Percentiles rank a stretch among this genome's conserved stretches.
These are phyloP conservation scores for Halictus rubicundus DNA, from an alignment of 1,140 invertebrate species.

Conservation along the genomic window DNA sequence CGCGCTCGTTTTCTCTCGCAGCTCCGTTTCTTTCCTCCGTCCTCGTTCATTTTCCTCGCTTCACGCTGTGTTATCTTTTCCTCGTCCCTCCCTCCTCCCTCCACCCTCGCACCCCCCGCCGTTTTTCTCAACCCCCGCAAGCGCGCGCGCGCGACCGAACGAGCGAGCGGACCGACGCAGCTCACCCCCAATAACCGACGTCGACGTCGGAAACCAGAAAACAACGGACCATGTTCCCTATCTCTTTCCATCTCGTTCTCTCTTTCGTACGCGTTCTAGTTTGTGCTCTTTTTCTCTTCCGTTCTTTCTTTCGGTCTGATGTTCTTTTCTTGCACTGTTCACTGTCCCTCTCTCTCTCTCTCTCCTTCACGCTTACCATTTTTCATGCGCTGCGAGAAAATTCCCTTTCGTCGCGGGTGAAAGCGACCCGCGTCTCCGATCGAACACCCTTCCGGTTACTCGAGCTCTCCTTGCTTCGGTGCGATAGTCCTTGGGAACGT, in stretches of 20 bases:
- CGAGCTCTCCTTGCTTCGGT: background rate
- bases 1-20: constrained; percentile 25
- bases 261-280: background rate
- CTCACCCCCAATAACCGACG: constrained; percentile 66
- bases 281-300: background rate
- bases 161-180: constrained; percentile 37
- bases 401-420: constrained; percentile 5
- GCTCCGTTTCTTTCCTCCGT: constrained; percentile 18
- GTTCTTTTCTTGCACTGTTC: background rate
- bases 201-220: constrained; percentile 65
- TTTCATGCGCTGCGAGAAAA: background rate
- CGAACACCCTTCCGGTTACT: background rate
- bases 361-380: background rate
- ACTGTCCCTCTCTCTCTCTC: background rate
- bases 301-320: no score
- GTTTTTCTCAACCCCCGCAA: constrained; percentile 20
- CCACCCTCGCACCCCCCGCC: background rate
- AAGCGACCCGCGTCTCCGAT: background rate
- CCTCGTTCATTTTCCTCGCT: constrained; percentile 39
- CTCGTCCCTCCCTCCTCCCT: constrained; percentile 18
- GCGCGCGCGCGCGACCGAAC: no score
- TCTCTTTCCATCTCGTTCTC: constrained; percentile 18
- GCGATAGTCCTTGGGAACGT: background rate
- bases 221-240: constrained; percentile 49
- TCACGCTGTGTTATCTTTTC: constrained; percentile 52